Percentiles rank a stretch among this genome's conserved stretches.
Conservation (phyloP, 2,797 vertebrate genomes). For the Aselliscus stoliczkanus region DNA sequence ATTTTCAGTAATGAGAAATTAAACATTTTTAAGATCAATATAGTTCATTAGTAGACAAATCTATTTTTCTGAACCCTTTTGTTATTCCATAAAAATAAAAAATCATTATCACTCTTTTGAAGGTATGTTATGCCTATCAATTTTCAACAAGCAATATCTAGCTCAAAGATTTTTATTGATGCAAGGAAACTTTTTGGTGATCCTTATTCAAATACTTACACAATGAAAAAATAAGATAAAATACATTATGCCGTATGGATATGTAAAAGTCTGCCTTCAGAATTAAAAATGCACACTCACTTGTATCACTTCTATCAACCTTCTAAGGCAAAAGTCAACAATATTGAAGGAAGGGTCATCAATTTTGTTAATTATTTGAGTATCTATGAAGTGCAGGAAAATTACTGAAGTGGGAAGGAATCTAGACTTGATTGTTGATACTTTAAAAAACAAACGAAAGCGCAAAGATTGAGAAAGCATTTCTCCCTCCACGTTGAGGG, state of each 20-base stretch:
- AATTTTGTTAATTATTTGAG: background rate
- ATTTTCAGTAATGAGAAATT: background rate
- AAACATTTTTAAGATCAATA: background rate
- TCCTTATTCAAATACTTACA: background rate
- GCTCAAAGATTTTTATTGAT: background rate
- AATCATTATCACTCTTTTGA: background rate
- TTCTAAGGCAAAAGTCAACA: background rate
- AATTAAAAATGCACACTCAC: background rate
- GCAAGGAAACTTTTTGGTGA: slow-evolving; percentile 5
- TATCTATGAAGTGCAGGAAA: background rate
- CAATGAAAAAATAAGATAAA: slow-evolving; percentile 6
- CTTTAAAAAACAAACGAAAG: background rate
- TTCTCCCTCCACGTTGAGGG: background rate
- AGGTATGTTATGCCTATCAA: background rate
- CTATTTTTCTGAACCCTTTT: background rate
- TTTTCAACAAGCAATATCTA: background rate
- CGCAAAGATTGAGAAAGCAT: background rate
- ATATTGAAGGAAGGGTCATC: background rate
- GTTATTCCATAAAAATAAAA: slow-evolving; percentile 20
- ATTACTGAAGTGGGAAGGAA: background rate
- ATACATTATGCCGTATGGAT: background rate
- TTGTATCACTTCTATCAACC: background rate
- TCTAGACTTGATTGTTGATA: background rate
- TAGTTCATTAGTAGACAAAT: background rate
- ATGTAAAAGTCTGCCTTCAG: background rate